Evolutionary conservation across 2,113 vertebrate species (phyloP), one percentile per base, ranked within the genome.

Genomic region (Sprattus sprattus): DNA sequence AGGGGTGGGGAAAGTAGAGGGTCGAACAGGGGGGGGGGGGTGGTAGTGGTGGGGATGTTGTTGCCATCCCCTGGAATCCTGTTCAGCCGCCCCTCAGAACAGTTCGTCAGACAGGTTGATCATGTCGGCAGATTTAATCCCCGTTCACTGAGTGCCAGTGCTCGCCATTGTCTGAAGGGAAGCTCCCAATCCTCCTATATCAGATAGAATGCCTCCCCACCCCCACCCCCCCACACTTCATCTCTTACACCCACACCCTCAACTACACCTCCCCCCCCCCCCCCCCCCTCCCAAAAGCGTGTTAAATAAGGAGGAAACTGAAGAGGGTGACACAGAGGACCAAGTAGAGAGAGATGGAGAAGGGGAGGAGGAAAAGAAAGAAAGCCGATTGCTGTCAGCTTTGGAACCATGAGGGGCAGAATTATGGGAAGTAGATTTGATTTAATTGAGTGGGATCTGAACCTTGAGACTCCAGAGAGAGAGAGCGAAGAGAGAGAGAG

Each of bases 21-120:
- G 25, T 71, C 25, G 25, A 25, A 71, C 64, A 9, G n/a, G 64
- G 64, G 64, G 25, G 2, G 25, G 28, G 2, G 22, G 93, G 94
- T 88, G 86, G 84, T 32, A 81, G 82, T 20, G 60, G 84, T 75
- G 67, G 39, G 82, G 89, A 88, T 86, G 91, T 94, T 94, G 89
- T 92, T 93, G 89, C 89, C 89, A 88, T 95, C 85, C 94, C 92
- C 88, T 90, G 91, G 93, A 89, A 93, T 92, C 90, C 87, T 90
- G 88, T 94, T 93, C 89, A 10, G 49, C 82, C 88, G 89, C 47
- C 81, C 92, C 90, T 80, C 87, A 91, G 83, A 84, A 82, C 83
- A 92, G 89, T 88, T 90, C 92, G 52, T 89, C 93, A 86, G 88
- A 83, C 91, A 91, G 9, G 4, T 80, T 93, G 91, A 91, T 92